These are phyloP conservation scores for Paracanthobrama guichenoti DNA, from an alignment of 2,113 vertebrate species.

Conservation along the genomic window DNA sequence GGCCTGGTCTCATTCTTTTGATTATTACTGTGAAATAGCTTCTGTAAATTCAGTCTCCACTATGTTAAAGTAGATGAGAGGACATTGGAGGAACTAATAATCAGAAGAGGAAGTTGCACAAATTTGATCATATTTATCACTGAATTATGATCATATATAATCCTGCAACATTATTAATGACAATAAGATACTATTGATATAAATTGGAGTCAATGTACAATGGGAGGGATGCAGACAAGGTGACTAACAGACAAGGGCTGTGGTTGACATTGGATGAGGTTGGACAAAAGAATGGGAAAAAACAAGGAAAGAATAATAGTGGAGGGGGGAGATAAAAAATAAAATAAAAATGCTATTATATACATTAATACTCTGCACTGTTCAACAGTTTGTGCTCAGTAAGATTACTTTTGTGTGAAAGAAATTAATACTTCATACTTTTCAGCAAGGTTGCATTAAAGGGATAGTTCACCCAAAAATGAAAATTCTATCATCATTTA, in stretches of 20 bases:
- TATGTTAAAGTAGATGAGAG: constrained; percentile 3
- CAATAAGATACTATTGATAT: background rate
- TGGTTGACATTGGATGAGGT: background rate
- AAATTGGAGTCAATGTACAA: background rate
- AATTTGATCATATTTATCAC: no score
- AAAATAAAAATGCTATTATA: no score
- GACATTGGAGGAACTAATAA: background rate
- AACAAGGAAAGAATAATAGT: background rate
- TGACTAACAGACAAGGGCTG: background rate
- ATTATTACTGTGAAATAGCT: constrained; percentile 29
- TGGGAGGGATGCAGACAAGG: background rate
- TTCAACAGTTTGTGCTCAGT: no score
- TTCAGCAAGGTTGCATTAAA: background rate
- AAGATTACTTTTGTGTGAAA: no score
- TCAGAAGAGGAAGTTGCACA: background rate
- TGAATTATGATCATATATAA: background rate
- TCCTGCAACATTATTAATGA: background rate
- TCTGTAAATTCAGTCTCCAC: constrained; percentile 29
- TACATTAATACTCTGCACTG: no score
- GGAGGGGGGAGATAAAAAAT: no score
- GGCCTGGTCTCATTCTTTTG: constrained; percentile 13
- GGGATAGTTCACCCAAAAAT: no score
- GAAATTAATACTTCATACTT: background rate
- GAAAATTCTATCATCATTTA: no score
- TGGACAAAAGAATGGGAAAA: background rate